phyloP scores from a whole-genome alignment of 2,797 vertebrate genomes.

The Acomys russatus region DNA sequence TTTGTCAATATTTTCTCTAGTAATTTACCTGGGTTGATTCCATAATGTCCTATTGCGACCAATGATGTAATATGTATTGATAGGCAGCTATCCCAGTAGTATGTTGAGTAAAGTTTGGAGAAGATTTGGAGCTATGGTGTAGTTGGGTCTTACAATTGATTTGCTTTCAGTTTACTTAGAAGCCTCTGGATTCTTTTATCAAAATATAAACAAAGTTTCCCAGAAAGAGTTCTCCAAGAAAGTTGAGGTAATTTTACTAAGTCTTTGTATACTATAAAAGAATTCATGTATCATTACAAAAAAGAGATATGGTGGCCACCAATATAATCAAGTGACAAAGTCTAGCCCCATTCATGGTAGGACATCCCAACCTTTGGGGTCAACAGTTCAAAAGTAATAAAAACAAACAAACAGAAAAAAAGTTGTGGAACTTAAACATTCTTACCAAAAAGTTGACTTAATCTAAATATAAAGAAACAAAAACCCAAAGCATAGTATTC shows the following conservation, averaged over 20 bases:
- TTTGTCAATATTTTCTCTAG: not conserved
- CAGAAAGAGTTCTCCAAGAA: not conserved
- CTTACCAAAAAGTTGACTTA: not conserved
- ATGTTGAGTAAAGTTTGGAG: not conserved
- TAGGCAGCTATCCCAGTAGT: not conserved
- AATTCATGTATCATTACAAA: not conserved
- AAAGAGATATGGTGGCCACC: not conserved
- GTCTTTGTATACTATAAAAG: not conserved
- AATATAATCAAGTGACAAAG: slow-evolving; percentile 35
- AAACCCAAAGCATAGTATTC: too few species aligned
- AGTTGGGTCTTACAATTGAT: not conserved
- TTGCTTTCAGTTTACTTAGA: not conserved
- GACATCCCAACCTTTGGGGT: not conserved
- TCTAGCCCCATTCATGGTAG: not conserved
- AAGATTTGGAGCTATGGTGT: not conserved
- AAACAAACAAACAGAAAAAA: not conserved
- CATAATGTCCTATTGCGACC: not conserved
- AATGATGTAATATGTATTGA: not conserved
- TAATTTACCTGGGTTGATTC: not conserved
- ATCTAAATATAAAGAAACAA: not conserved
- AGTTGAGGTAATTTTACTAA: not conserved
- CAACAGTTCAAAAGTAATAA: not conserved
- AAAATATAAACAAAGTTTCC: not conserved
- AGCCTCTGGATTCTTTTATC: not conserved
- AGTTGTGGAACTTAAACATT: not conserved